Base-by-base conservation (phyloP, 2,888 invertebrate genomes). In the Pyrochroa serraticornis region DNA sequence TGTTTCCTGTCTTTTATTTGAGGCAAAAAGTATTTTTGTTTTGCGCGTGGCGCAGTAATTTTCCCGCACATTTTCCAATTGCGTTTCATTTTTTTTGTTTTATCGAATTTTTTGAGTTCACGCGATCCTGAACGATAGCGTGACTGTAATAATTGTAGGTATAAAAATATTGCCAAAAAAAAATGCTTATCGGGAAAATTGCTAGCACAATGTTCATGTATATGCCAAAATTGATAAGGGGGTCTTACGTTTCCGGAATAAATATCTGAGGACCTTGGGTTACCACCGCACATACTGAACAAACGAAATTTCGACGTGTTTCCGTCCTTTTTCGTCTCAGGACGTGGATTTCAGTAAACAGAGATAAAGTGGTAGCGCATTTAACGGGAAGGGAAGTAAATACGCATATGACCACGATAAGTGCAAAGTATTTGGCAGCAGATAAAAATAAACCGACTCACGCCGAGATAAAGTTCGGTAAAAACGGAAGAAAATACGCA, bases 191-290 rank as follows among this genome's bases (percentile, higher is more conserved):
- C 58, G 44, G 14, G 44, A 48, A 53, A 53, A 48, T 53, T 32
- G 47, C 58, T 58, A 52, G 48, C 49, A 53, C 50, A 56, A 56
- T 56, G 56, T 50, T 56, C 56, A 56, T 56, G 56, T 56, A 22
- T 22, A 50, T 48, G 53, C 43, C 37, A 53, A 46, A 53, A 39
- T 48, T 53, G 58, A 58, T 58, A 58, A 58, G 58, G 42, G 58
- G 48, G 43, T 58, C 53, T 58, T 58, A 58, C 53, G 52, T 58
- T 58, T 58, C 58, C 58, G 58, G 58, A 53, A 48, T 53, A 58
- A 58, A 62, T 68, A 68, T 68, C 62, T 55, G 35, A 37, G 45
- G 58, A 63, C 68, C 65, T 68, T 65, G 64, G 56, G 12, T 41
- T 36, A 62, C 63, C 63, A 66, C 66, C 65, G 58, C 64, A 65